A percentile compares a stretch with the other conserved stretches of the same genome.
These are phyloP conservation scores for Misgurnus anguillicaudatus DNA, from an alignment of 2,113 vertebrate species.

Conservation along the genomic window DNA sequence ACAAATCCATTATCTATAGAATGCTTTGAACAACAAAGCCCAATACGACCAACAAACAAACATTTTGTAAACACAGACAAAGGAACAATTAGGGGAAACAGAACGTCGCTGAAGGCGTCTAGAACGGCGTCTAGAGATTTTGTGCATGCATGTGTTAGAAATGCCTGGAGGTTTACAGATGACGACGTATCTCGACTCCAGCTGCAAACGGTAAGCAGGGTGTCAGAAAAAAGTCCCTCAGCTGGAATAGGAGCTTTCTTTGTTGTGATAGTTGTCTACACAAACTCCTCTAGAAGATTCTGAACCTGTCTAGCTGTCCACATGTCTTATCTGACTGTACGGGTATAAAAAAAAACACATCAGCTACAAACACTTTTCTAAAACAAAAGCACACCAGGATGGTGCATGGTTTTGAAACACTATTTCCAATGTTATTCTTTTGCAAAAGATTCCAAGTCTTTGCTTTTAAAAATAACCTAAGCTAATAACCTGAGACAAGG, in stretches of 20 bases:
- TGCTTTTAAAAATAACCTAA: not conserved
- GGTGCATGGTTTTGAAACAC: not conserved
- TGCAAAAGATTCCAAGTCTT: not conserved
- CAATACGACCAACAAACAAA: constrained; percentile 38
- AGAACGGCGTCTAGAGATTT: not conserved
- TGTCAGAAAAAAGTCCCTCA: constrained; percentile 29
- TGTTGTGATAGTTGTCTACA: constrained; percentile 16
- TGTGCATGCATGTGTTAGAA: not conserved
- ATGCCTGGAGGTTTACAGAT: constrained; percentile 41
- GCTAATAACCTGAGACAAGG: too few species aligned
- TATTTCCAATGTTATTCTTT: too few species aligned
- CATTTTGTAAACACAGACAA: constrained; percentile 43
- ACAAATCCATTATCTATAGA: constrained; percentile 29
- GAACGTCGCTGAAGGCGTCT: constrained; percentile 11
- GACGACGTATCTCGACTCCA: constrained; percentile 20
- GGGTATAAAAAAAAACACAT: not conserved
- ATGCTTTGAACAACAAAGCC: constrained; percentile 47
- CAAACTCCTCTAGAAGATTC: not conserved
- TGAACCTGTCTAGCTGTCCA: constrained; percentile 8
- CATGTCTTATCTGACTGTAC: not conserved
- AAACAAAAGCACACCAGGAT: not conserved
- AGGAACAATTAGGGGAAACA: constrained; percentile 41
- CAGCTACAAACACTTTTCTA: not conserved
- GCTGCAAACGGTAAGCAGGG: constrained; percentile 20
- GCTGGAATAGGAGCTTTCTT: constrained; percentile 15